Base-by-base conservation (phyloP, 2,113 vertebrate genomes). In the Epinephelus cyanopodus region DNA sequence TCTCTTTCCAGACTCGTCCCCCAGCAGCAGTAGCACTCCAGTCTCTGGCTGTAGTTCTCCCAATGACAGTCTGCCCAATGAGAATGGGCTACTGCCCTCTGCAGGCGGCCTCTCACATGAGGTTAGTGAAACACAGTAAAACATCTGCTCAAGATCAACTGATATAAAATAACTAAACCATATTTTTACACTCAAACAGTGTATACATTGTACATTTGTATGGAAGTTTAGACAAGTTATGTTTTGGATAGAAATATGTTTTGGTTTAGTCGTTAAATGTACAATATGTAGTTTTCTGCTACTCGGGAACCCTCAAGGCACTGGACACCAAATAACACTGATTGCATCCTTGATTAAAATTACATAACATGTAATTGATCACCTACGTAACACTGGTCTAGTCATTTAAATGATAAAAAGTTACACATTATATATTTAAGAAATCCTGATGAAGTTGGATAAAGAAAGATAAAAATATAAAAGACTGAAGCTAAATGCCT, bases 11-110 rank as follows among this genome's bases (percentile, higher is more conserved):
- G 98, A 99, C 89, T 99, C 98, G 0, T 99, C 98, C 58, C 97
- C 98, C 12, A 98, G 98, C 89, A 99, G 98, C 82, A 98, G 98
- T 77, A 99, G 98, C 87, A 99, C 98, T 3, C 98, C 98, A 0
- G 98, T 96, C 0, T 99, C 98, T 0, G 98, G 97, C 69, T 97
- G 96, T 83, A 98, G 97, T 86, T 97, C 97, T 5, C 98, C 98
- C 18, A 99, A 98, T 5, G 98, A 99, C 96, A 99, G 97, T 57
- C 90, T 97, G 42, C 93, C 95, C 1, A 83, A 91, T 0, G 96
- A 98, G 80, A 96, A 96, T 0, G 94, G 94, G 7, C 85, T 90
- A 6, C 90, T 95, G 89, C 94, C 95, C 63, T 88, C 94, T 89
- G 76, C 91, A 85, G 92, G 88, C 25, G 90, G 89, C 58, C 90